Conservation (phyloP, 2,888 invertebrate genomes). For the Scaeva pyrastri region DNA sequence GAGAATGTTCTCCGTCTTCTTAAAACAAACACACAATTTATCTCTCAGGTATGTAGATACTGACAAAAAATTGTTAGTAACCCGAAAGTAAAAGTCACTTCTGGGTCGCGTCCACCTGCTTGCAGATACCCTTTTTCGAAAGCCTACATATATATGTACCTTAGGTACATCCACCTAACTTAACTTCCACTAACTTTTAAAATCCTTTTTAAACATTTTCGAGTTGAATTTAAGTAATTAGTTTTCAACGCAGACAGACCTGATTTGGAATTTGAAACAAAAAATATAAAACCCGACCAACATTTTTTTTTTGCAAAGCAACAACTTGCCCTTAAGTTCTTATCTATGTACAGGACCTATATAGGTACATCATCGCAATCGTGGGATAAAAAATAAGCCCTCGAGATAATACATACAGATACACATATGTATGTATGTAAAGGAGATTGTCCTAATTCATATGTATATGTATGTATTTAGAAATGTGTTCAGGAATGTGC, state of each 20-base stretch:
- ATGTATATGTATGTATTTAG: neutral
- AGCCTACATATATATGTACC: too few relatives aligned
- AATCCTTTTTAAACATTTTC: neutral
- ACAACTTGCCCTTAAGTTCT: neutral
- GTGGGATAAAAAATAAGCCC: slow-evolving; percentile 1
- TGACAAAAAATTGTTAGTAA: neutral
- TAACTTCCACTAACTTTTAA: too few relatives aligned
- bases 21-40: slow-evolving; percentile 2
- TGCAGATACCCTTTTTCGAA: too few relatives aligned
- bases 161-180: too few relatives aligned
- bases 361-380: too few relatives aligned
- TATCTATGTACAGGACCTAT: slow-evolving; percentile 1
- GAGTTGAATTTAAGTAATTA: too few relatives aligned
- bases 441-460: slow-evolving; percentile 17
- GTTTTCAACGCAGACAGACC: too few relatives aligned
- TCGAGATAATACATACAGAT: slow-evolving; percentile 23
- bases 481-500: neutral
- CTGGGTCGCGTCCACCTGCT: neutral
- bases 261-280: too few relatives aligned
- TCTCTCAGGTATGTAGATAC: neutral
- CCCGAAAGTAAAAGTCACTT: neutral
- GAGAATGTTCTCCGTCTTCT: neutral
- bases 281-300: too few relatives aligned
- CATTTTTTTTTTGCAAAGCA: neutral
- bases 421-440: too few relatives aligned